These are phyloP conservation scores for Caenorhabditis auriculariae DNA, from an alignment of 2,888 invertebrate genomes.

Conservation along the genomic window DNA sequence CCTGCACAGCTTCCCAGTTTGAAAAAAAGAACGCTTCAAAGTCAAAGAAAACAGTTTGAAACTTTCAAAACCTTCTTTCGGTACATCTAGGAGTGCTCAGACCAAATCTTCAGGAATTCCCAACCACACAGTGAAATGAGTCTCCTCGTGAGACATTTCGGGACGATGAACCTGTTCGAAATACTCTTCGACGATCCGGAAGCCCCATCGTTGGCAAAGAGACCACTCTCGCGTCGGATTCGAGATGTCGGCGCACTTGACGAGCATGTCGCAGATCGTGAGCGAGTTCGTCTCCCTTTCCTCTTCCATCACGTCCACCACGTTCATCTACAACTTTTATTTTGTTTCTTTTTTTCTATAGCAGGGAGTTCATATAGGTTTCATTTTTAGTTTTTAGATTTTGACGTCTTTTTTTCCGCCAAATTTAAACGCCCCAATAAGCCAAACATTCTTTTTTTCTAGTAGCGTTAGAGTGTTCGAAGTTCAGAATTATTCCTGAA, in stretches of 20 bases:
- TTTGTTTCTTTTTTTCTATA: background rate
- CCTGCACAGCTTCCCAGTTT: too few species aligned
- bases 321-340: constrained; percentile 16
- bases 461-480: too few species aligned
- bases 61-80: too few species aligned
- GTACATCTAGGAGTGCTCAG: background rate
- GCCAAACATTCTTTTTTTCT: too few species aligned
- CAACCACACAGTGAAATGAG: too few species aligned
- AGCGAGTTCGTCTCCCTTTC: constrained; percentile 57
- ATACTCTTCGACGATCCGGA: constrained; percentile 94
- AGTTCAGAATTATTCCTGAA: too few species aligned
- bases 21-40: too few species aligned
- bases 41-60: too few species aligned
- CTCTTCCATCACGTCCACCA: constrained; percentile 40
- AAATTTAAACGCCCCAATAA: too few species aligned
- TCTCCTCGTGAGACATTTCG: background rate
- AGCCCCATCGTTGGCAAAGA: constrained; percentile 80
- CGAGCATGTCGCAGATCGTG: constrained; percentile 76
- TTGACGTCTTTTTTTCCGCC: too few species aligned
- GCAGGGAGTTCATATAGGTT: constrained; percentile 6
- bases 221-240: constrained; percentile 88
- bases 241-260: constrained; percentile 87
- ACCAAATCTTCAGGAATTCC: background rate
- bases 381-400: constrained; percentile 21
- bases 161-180: constrained; percentile 87